Evolutionary conservation across 2,888 invertebrate species (phyloP), one percentile per base, ranked within the genome.

Genomic region (Anthrax anthrax): DNA sequence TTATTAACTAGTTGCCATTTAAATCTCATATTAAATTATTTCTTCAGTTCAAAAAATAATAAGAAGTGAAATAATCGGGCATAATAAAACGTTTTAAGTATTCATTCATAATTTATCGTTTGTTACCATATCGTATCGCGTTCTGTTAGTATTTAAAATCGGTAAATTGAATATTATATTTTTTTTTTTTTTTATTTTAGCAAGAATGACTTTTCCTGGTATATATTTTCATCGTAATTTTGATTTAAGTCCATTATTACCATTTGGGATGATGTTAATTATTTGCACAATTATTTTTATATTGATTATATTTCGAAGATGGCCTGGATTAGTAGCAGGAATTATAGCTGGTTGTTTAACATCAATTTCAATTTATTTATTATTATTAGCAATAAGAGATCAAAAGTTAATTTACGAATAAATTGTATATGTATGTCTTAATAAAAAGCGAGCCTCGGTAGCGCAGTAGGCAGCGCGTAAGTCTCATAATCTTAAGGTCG

Each of bases 401-500:
- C 50, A 52, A 16, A 47, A 43, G 18, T 13, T 50, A 14, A 49
- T 52, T 17, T 54, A 52, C 37, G 53, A 55, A 44, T 55, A 46
- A 37, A 17, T 17, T 14, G n/a, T 1, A 36, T 8, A 13, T 23
- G 3, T 16, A 14, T 3, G 4, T 16, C 29, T 14, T 29, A 42
- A 2, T 18, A 32, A 10, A 23, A 8, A 23, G 8, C 8, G 8
- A 37, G 60, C 58, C 65, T 63, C 65, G 63, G 61, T 65, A 63
- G 64, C 63, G 66, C 65, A 66, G 64, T 58, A 62, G 65, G 64
- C 62, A 66, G 67, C 67, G 67, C 67, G 66, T 67, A 64, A 65
- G 67, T 65, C 67, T 67, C 65, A 65, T 67, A 67, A 67, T 67
- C 67, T 64, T 64, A 67, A 67, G 67, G 67, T 67, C 67, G 67